These are phyloP conservation scores for Lepilemur ruficaudatus DNA, from an alignment of 2,797 vertebrate genomes.

Conservation along the genomic window DNA sequence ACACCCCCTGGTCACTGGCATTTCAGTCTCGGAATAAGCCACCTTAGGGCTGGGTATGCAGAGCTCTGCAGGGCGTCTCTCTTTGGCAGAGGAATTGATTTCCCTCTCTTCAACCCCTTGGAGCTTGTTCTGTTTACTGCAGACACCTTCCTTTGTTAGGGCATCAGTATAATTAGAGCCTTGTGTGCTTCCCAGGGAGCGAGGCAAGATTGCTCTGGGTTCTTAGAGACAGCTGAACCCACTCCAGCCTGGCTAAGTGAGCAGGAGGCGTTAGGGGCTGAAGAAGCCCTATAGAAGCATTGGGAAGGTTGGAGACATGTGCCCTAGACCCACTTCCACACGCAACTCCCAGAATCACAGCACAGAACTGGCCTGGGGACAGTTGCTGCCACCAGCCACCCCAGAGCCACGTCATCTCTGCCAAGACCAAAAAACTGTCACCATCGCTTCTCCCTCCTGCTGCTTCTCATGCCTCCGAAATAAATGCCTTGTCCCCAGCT, in stretches of 20 bases:
- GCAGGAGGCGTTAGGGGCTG: not conserved
- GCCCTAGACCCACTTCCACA: not conserved
- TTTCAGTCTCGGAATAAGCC: not conserved
- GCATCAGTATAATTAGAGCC: not conserved
- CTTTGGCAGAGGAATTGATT: not conserved
- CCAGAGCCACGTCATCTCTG: not conserved
- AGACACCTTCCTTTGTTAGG: not conserved
- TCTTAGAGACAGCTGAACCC: not conserved
- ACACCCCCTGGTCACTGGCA: not conserved
- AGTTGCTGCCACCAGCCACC: not conserved
- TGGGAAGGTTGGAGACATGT: not conserved
- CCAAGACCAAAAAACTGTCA: not conserved
- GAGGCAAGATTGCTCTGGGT: not conserved
- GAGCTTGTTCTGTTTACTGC: not conserved
- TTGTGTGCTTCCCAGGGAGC: not conserved
- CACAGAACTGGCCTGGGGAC: not conserved
- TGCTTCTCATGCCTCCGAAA: not conserved
- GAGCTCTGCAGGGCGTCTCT: not conserved
- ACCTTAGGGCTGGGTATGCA: no score
- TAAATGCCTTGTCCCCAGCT: not conserved
- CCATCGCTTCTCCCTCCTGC: not conserved
- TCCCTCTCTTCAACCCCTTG: not conserved
- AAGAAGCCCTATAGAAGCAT: not conserved
- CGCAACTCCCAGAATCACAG: not conserved
- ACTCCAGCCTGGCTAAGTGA: not conserved